Percentiles rank a stretch among this genome's conserved stretches.
phyloP scores from a whole-genome alignment of 2,888 invertebrate genomes.

The Cephus nigrinus region DNA sequence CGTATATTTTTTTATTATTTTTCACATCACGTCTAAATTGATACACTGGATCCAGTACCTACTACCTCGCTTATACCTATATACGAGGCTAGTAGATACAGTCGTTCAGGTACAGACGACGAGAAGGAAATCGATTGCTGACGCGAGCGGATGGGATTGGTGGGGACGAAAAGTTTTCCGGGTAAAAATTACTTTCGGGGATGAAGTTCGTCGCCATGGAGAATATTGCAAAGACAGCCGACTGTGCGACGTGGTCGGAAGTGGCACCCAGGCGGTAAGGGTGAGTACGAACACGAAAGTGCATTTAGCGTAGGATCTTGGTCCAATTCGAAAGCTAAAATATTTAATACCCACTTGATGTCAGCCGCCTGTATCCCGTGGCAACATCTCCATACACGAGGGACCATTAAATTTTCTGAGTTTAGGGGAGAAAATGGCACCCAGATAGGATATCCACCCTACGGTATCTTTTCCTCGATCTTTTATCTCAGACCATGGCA shows the following conservation, averaged over 20 bases:
- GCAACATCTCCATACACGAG: slow-evolving; percentile 32
- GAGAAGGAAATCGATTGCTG: slow-evolving; percentile 1
- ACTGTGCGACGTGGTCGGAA: slow-evolving; percentile 1
- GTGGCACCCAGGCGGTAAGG: slow-evolving; percentile 11
- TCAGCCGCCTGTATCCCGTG: slow-evolving; percentile 22
- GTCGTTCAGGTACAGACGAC: neutral
- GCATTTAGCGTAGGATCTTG: slow-evolving; percentile 40
- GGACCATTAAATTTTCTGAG: slow-evolving; percentile 34
- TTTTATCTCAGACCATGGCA: slow-evolving; percentile 15
- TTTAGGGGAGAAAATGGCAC: slow-evolving; percentile 24
- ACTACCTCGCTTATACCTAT: neutral
- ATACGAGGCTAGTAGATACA: neutral
- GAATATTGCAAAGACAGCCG: slow-evolving; percentile 2
- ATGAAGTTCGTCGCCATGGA: slow-evolving; percentile 1
- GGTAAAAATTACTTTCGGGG: slow-evolving; percentile 23
- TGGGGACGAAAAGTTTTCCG: slow-evolving; percentile 20
- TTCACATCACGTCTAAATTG: neutral
- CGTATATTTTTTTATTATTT: too few relatives aligned
- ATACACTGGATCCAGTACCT: neutral
- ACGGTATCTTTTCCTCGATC: slow-evolving; percentile 13
- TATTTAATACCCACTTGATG: slow-evolving; percentile 39
- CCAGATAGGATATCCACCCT: neutral
- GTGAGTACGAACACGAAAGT: slow-evolving; percentile 31
- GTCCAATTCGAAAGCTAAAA: slow-evolving; percentile 42
- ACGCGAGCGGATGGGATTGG: neutral